A percentile compares a stretch with the other conserved stretches of the same genome.
These are phyloP conservation scores for Silurus asotus DNA, from an alignment of 2,113 vertebrate species.

Conservation along the genomic window DNA sequence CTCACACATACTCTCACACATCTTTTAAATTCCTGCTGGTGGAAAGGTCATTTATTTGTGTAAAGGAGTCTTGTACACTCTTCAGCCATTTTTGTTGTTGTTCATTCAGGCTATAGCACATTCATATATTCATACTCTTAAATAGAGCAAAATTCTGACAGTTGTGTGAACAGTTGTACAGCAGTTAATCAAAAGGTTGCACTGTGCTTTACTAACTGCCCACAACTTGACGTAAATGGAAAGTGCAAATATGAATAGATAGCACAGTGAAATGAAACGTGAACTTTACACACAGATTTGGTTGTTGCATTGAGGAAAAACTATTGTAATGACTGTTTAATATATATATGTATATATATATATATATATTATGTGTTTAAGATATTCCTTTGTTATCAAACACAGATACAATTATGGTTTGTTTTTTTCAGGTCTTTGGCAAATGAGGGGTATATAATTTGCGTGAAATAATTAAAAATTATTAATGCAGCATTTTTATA, in stretches of 20 bases:
- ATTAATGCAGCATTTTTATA: neutral
- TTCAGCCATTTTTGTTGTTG: neutral
- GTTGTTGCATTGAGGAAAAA: neutral
- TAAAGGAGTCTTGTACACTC: neutral
- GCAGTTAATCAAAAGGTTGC: neutral
- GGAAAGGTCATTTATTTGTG: neutral
- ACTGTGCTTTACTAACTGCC: neutral
- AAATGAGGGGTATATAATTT: neutral
- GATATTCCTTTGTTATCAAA: neutral
- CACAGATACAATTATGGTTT: too few relatives aligned
- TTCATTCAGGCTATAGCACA: neutral
- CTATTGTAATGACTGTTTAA: too few relatives aligned
- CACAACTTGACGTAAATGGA: neutral
- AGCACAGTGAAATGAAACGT: neutral
- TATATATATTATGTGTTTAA: neutral
- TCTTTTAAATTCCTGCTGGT: neutral
- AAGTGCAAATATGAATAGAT: neutral
- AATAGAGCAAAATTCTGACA: neutral
- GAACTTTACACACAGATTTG: neutral
- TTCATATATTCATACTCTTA: neutral
- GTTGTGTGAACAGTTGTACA: neutral
- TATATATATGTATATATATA: too few relatives aligned
- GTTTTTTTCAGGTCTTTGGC: neutral
- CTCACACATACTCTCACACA: neutral
- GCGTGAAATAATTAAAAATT: neutral